These are phyloP conservation scores for Lophotis ruficrista DNA, from an alignment of 2,113 vertebrate species.

Conservation along the genomic window DNA sequence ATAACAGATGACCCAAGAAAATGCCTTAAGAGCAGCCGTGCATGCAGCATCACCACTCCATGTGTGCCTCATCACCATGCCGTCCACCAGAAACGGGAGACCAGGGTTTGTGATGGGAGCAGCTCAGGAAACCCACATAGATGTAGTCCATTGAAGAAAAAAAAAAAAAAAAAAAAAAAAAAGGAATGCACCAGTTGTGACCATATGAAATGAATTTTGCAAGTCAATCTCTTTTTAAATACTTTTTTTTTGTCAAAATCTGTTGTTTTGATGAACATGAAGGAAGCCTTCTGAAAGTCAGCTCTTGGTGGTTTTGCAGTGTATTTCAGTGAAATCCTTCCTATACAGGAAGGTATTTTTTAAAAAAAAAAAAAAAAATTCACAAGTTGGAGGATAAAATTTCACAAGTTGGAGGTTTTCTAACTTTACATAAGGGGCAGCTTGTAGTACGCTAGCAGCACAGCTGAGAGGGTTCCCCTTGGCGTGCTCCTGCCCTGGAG, in stretches of 20 bases:
- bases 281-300: neutral
- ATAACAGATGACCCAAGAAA: slow-evolving; percentile 25
- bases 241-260: neutral
- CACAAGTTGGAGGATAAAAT: neutral
- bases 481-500: neutral
- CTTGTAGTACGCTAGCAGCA: neutral
- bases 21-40: slow-evolving; percentile 47
- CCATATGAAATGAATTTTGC: neutral
- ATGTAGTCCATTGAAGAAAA: neutral
- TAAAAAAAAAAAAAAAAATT: too few species aligned
- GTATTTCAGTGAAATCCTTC: neutral
- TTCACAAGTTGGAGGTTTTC: neutral
- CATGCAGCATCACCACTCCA: neutral
- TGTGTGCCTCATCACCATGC: neutral
- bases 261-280: neutral
- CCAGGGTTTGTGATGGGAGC: neutral
- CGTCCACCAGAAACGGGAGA: neutral
- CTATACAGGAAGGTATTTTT: neutral
- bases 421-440: neutral
- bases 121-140: neutral
- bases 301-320: neutral
- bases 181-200: neutral
- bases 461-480: neutral
- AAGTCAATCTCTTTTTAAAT: neutral
- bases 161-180: neutral